Evolutionary conservation across 2,113 vertebrate species (phyloP).

Genomic region (Speoplatyrhinus poulsoni): DNA sequence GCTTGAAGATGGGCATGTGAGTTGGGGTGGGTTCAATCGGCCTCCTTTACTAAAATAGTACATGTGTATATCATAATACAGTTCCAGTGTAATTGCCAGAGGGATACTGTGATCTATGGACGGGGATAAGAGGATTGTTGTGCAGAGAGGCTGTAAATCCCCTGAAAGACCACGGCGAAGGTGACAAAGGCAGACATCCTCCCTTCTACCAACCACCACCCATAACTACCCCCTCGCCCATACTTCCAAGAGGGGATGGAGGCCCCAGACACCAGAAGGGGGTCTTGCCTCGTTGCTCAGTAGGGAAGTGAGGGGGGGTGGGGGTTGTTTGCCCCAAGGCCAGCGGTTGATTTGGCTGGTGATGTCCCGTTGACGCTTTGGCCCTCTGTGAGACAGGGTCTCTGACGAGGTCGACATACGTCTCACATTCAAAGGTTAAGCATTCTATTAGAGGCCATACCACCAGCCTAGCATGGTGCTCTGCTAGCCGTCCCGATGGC

Average conservation of each 20-base stretch:
- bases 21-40: neutral
- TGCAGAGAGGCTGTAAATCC: neutral
- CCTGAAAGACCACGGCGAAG: constrained; percentile 12
- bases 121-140: neutral
- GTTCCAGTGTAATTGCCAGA: neutral
- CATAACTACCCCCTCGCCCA: constrained; percentile 3
- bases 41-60: constrained; percentile 27
- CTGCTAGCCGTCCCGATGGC: constrained; percentile 34
- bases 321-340: constrained; percentile 46
- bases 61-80: neutral
- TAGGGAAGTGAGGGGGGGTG: constrained; percentile 32
- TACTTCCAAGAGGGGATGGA: constrained; percentile 24
- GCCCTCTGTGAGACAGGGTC: constrained; percentile 34
- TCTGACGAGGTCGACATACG: constrained; percentile 43
- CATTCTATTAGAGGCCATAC: constrained; percentile 48
- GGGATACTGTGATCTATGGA: neutral
- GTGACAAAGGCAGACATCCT: constrained; percentile 16
- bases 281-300: constrained; percentile 40
- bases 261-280: constrained; percentile 42
- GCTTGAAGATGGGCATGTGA: constrained; percentile 18
- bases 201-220: neutral
- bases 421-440: constrained; percentile 66
- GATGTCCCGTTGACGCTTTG: constrained; percentile 27
- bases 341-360: constrained; percentile 50
- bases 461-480: constrained; percentile 1